Evolutionary conservation across 92 coral and sea anemone genomes (phyloP), one percentile per base, ranked within the genome.

Genomic region (Heteractis magnifica): DNA sequence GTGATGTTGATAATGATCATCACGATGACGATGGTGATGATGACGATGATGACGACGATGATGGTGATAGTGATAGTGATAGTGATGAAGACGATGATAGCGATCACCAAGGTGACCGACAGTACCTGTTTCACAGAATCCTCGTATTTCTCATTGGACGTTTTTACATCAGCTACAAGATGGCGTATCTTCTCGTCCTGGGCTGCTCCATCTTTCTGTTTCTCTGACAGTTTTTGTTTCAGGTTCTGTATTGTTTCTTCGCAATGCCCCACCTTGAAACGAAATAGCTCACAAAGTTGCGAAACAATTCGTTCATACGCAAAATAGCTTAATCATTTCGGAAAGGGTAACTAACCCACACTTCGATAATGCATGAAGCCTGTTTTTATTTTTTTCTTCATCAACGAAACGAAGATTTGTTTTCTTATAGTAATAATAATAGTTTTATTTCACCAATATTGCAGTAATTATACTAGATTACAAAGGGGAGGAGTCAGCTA

Each of bases 211-310:
- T 97, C 99, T 78, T 97, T 94, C 75, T 92, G 98, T 77, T 97
- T 97, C 51, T 95, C 98, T 16, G 94, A 88, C 48, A 97, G 92
- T 75, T 97, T 97, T 75, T 94, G 94, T 82, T 97, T 97, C 68
- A 97, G 81, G 59, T 82, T 94, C 77, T 94, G 97, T 58, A 97
- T 94, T 21, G 83, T 90, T 78, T 91, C 99, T 59, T 97, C 99
- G 65, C 99, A 97, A 64, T 97, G 99, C 49, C 94, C 83, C 14
- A 97, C 97, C 99, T 97, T 50, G 55, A 75, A 44, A 64, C 51
- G 53, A 65, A 87, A 71, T 10, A 49, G 21, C 52, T 21, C 51
- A 10, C 52, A 26, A 2, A 26, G 14, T 68, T 10, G 73, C 15
- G 21, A 23, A 20, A 20, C 49, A 3, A 10, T 21, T 23, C 73